Evolutionary conservation across 2,888 invertebrate species (phyloP).

Genomic region (Sialis fuliginosa): DNA sequence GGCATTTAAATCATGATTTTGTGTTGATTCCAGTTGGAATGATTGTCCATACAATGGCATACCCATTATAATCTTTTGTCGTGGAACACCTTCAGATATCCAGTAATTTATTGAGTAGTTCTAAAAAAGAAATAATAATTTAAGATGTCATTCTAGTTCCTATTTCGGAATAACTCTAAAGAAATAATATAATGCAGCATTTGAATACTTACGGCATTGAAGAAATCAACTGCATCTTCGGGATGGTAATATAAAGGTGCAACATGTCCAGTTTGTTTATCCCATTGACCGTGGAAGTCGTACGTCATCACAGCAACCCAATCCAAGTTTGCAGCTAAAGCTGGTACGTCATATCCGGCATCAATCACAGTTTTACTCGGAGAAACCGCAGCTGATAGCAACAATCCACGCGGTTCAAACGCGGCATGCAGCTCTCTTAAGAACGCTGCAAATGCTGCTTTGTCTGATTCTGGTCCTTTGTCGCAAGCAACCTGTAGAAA

Average conservation of each 20-base stretch:
- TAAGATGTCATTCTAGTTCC: background rate
- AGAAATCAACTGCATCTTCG: slow-evolving; percentile 63
- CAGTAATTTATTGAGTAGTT: slow-evolving; percentile 80
- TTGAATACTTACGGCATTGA: slow-evolving; percentile 60
- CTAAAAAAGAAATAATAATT: slow-evolving; percentile 23
- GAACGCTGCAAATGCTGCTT: slow-evolving; percentile 56
- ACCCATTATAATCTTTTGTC: slow-evolving; percentile 70
- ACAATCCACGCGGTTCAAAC: slow-evolving; percentile 44
- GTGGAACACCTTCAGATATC: slow-evolving; percentile 68
- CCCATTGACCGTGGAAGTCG: slow-evolving; percentile 86
- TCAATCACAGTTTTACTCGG: slow-evolving; percentile 79
- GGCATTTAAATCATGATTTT: slow-evolving; percentile 49
- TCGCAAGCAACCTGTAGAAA: slow-evolving; percentile 57
- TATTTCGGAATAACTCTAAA: no score
- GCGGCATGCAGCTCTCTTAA: slow-evolving; percentile 53
- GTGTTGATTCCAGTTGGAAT: slow-evolving; percentile 46
- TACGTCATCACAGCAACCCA: slow-evolving; percentile 90
- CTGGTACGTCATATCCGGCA: slow-evolving; percentile 66
- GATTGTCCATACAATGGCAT: slow-evolving; percentile 81
- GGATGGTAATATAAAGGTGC: slow-evolving; percentile 71
- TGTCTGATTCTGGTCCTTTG: slow-evolving; percentile 70
- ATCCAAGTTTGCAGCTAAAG: slow-evolving; percentile 55
- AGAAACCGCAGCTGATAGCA: slow-evolving; percentile 71
- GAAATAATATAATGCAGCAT: no score
- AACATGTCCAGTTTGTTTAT: slow-evolving; percentile 78